These are phyloP conservation scores for Heteromyza rotundicornis DNA, from an alignment of 2,888 invertebrate species.

Conservation along the genomic window DNA sequence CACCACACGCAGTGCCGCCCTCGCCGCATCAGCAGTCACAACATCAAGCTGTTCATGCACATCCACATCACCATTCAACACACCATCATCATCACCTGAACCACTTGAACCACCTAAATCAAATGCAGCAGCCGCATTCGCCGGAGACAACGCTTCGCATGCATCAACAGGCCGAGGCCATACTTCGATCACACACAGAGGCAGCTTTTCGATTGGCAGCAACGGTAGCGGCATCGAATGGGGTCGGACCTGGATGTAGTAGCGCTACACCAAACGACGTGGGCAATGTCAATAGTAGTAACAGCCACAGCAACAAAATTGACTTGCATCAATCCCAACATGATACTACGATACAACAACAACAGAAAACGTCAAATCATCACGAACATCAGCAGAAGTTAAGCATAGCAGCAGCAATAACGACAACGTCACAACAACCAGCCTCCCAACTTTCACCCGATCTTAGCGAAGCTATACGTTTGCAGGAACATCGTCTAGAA, in stretches of 20 bases:
- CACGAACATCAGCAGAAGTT: constrained; percentile 26
- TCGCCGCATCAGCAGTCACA: constrained; percentile 36
- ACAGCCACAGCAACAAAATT: constrained; percentile 44
- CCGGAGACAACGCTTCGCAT: constrained; percentile 68
- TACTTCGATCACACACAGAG: constrained; percentile 84
- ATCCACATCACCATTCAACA: constrained; percentile 29
- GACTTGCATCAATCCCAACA: constrained; percentile 36
- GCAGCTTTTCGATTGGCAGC: constrained; percentile 83
- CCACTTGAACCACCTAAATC: constrained; percentile 30
- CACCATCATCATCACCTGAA: constrained; percentile 44
- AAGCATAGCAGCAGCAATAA: constrained; percentile 28
- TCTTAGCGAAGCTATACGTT: constrained; percentile 73
- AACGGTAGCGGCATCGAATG: constrained; percentile 67
- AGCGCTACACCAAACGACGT: constrained; percentile 20
- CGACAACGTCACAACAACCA: constrained; percentile 27
- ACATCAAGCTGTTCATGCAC: constrained; percentile 24
- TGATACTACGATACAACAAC: constrained; percentile 20
- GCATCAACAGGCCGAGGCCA: constrained; percentile 83
- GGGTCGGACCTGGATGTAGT: constrained; percentile 46
- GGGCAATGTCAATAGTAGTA: constrained; percentile 15
- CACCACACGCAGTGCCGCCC: constrained; percentile 12
- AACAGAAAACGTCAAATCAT: constrained; percentile 17
- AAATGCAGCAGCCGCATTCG: constrained; percentile 42
- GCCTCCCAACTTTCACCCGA: constrained; percentile 68
- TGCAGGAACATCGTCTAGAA: constrained; percentile 81